Evolutionary conservation across 2,888 invertebrate genomes (phyloP).

Genomic region (Halictus quadricinctus): DNA sequence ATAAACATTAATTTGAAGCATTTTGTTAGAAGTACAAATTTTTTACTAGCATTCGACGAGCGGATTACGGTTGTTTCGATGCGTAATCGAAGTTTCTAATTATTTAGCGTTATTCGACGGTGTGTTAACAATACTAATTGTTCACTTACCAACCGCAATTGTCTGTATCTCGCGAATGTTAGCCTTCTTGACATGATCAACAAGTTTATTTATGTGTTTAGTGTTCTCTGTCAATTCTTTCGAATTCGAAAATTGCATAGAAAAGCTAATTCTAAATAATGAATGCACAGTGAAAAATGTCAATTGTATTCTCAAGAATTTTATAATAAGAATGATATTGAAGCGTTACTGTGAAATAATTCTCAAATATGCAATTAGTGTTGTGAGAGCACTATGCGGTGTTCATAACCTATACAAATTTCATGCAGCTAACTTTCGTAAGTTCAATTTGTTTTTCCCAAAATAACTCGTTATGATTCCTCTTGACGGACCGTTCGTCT

Average conservation of each 20-base stretch:
- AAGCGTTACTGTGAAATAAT: neutral
- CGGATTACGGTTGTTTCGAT: no score
- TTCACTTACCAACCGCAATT: constrained; percentile 52
- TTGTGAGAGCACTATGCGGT: constrained; percentile 5
- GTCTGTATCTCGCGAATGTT: constrained; percentile 20
- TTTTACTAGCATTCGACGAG: neutral
- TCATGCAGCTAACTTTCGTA: constrained; percentile 26
- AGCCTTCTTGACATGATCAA: constrained; percentile 37
- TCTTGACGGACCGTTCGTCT: constrained; percentile 9
- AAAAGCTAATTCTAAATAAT: neutral
- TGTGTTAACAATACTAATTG: constrained; percentile 1
- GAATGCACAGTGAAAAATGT: neutral
- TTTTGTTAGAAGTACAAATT: neutral
- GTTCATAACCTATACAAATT: constrained; percentile 42
- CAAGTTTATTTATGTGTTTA: constrained; percentile 3
- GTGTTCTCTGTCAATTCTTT: neutral
- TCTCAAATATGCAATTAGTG: neutral
- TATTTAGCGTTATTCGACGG: neutral
- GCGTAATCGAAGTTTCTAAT: neutral
- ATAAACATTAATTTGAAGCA: neutral
- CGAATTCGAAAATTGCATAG: neutral
- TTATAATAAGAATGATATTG: neutral
- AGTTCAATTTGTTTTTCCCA: constrained; percentile 17
- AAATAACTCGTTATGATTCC: constrained; percentile 52
- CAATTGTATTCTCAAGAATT: neutral